phyloP scores from a whole-genome alignment of 2,113 vertebrate species.

The Cynocephalus volans region DNA sequence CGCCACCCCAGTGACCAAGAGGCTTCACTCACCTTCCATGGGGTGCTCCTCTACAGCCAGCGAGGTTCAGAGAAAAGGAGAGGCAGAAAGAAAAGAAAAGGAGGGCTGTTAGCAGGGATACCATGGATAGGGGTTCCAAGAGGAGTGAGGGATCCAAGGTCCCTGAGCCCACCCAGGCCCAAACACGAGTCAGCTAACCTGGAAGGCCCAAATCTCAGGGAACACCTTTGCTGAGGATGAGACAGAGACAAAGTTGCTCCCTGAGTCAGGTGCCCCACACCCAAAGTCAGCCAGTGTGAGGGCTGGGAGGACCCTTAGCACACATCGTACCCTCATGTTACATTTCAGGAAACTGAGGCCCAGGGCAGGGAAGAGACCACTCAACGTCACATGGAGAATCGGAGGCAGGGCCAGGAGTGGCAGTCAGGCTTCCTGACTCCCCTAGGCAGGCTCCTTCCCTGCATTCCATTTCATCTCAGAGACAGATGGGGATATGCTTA shows the following conservation, averaged over 20 bases:
- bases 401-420: neutral
- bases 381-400: neutral
- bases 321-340: too few species aligned
- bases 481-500: slow-evolving; percentile 71
- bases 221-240: neutral
- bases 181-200: neutral
- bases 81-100: slow-evolving; percentile 57
- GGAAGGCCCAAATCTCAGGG: neutral
- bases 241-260: neutral
- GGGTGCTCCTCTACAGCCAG: slow-evolving; percentile 81
- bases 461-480: neutral
- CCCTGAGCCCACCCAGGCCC: neutral
- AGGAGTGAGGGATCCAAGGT: neutral
- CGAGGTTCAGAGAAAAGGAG: neutral
- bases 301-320: too few species aligned
- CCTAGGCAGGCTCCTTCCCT: neutral
- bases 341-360: slow-evolving; percentile 55
- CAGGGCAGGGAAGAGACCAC: neutral
- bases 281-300: neutral
- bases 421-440: neutral
- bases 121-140: neutral
- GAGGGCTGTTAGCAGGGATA: slow-evolving; percentile 48
- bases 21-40: slow-evolving; percentile 84
- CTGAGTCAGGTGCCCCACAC: neutral
- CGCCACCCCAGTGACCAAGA: neutral